Conservation (phyloP, 2,113 vertebrate genomes). For the Pyrgilauda ruficollis region DNA sequence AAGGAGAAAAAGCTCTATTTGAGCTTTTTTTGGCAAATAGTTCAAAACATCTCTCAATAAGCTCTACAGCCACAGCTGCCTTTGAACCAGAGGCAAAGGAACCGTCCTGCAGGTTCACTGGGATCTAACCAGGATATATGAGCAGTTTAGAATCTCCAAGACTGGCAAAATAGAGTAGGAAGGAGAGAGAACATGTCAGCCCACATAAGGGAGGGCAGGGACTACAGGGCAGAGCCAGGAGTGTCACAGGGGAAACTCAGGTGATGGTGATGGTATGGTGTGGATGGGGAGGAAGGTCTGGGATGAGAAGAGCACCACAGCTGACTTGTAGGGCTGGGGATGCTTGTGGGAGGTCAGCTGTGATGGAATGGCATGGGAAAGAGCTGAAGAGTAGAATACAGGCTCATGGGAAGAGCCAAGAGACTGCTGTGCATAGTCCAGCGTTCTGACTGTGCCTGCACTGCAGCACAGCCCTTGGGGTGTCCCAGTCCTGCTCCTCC, state of each 20-base stretch:
- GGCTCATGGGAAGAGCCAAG: not conserved
- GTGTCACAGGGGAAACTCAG: not conserved
- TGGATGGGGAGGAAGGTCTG: not conserved
- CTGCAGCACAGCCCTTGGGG: not conserved
- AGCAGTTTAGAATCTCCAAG: not conserved
- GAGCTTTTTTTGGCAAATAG: not conserved
- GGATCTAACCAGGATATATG: not conserved
- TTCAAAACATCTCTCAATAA: not conserved
- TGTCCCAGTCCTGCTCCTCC: not conserved
- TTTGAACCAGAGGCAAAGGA: not conserved
- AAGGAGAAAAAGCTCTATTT: not conserved
- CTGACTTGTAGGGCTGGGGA: not conserved
- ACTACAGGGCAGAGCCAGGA: not conserved
- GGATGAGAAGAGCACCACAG: not conserved
- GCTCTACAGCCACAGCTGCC: not conserved
- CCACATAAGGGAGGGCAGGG: not conserved
- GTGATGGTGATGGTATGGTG: not conserved
- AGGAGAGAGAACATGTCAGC: not conserved
- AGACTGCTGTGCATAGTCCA: not conserved
- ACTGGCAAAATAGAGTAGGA: not conserved
- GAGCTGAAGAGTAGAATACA: not conserved
- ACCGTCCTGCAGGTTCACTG: not conserved
- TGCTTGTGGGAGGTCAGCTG: not conserved
- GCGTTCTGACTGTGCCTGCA: not conserved
- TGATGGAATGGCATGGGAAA: not conserved